Evolutionary conservation across 37 sponge, comb jelly and placozoan species (phyloP), one percentile per base, ranked within the genome.

Genomic region (Diacarnus erythraeanus): DNA sequence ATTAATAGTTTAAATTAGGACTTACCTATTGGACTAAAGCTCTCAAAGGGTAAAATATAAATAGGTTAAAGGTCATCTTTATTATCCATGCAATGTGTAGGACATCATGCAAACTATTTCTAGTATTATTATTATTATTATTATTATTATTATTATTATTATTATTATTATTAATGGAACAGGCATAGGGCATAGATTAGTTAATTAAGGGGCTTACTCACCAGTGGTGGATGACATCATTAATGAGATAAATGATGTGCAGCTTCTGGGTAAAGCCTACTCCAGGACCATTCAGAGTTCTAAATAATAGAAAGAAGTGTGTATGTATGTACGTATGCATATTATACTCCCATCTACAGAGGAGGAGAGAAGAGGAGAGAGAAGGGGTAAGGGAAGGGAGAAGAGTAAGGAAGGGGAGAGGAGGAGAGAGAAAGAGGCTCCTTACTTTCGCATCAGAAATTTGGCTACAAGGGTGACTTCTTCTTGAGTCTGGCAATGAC

Each of bases 221-320:
- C 95, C 97, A 97, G 81, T 94, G 97, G 57, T 94, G 89, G 68
- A 91, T 66, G 59, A 95, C 74, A 69, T 98, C 99, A 75, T 96
- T 98, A 74, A 98, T 94, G 47, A 98, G 87, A 70, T 96, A 98
- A 10, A 98, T 77, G 30, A 98, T 73, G 78, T 96, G 96, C 0
- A 98, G 87, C 58, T 92, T 93, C 31, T 98, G 83, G 23, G 56
- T 69, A 69, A 92, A 94, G 2, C 44, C 65, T 54, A 85, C 47
- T 0, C 81, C 91, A 60, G 84, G 78, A n/a, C 64, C 25, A 43
- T 80, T 68, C 69, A 89, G 71, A 29, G 87, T 87, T 70, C 88
- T 87, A 58, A 10, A 27, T 26, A 59, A 47, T 47, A 12, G 51
- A 12, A 47, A 6, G 12, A 12, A 47, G 12, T 47, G 38, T 69